Percentiles rank a stretch among this genome's conserved stretches.
Evolutionary conservation across 2,113 vertebrate genomes (phyloP).

Genomic region (Entomyzon cyanotis): DNA sequence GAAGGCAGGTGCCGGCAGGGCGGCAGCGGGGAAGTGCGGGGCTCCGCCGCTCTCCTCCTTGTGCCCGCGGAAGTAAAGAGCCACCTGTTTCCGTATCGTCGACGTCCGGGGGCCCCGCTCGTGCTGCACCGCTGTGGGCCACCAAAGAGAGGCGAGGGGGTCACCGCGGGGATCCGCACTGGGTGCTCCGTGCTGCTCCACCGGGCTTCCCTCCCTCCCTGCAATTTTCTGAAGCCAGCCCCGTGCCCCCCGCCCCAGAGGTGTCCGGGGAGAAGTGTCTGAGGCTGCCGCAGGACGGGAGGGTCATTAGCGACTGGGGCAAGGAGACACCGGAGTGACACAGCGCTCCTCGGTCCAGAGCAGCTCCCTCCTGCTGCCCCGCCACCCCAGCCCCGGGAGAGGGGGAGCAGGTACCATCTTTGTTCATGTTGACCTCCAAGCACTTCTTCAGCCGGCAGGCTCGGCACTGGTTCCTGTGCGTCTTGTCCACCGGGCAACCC

Average conservation of each 20-base stretch:
- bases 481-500: slow-evolving; percentile 98
- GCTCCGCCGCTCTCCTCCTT: slow-evolving; percentile 91
- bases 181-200: accelerated
- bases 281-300: background rate
- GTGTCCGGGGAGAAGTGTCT: background rate
- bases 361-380: background rate
- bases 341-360: background rate
- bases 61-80: slow-evolving; percentile 96
- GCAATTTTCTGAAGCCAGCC: background rate
- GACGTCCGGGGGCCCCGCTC: slow-evolving; percentile 96
- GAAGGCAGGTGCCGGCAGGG: slow-evolving; percentile 90
- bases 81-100: slow-evolving; percentile 98
- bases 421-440: slow-evolving; percentile 99
- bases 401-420: slow-evolving; percentile 86
- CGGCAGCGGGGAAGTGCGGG: slow-evolving; percentile 85
- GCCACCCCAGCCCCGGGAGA: background rate
- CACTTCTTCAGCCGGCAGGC: slow-evolving; percentile 98
- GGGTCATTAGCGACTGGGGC: background rate
- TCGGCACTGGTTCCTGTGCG: slow-evolving; percentile 97
- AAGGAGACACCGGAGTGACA: background rate
- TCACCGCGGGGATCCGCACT: accelerated
- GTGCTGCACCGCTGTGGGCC: slow-evolving; percentile 90
- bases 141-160: background rate
- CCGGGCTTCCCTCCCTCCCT: background rate
- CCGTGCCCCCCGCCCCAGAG: accelerated